Percentiles rank a stretch among this genome's conserved stretches.
These are phyloP conservation scores for Gymnoscelis rufifasciata DNA, from an alignment of 2,888 invertebrate genomes.

Conservation along the genomic window DNA sequence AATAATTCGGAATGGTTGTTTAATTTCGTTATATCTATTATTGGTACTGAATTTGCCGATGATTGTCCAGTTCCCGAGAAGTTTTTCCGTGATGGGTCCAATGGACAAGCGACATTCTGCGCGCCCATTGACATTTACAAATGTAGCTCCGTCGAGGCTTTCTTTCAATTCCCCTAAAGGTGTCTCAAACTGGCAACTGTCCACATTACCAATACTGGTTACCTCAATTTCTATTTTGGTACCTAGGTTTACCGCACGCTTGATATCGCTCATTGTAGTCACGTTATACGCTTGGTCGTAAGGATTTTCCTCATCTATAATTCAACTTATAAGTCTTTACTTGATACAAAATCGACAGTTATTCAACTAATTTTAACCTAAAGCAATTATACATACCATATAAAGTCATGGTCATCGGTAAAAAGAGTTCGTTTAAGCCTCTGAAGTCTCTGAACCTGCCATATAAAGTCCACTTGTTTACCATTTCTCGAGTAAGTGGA, in stretches of 20 bases:
- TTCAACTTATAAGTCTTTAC: slow-evolving; percentile 3
- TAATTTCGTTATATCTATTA: slow-evolving; percentile 33
- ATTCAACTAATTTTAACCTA: too few species aligned
- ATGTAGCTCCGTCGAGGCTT: slow-evolving; percentile 26
- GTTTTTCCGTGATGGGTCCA: slow-evolving; percentile 33
- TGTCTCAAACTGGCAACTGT: slow-evolving; percentile 33
- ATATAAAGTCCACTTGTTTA: slow-evolving; percentile 44
- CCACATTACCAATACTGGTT: slow-evolving; percentile 24
- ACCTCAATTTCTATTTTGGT: slow-evolving; percentile 28
- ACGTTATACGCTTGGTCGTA: slow-evolving; percentile 43
- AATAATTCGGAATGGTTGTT: slow-evolving; percentile 32
- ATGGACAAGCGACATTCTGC: slow-evolving; percentile 33
- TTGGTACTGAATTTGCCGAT: slow-evolving; percentile 42
- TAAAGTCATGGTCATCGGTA: slow-evolving; percentile 37
- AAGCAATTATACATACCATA: slow-evolving; percentile 39
- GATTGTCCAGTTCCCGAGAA: slow-evolving; percentile 42
- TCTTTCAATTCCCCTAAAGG: slow-evolving; percentile 31
- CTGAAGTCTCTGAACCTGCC: slow-evolving; percentile 30
- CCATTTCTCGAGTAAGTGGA: slow-evolving; percentile 30
- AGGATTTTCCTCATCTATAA: slow-evolving; percentile 41
- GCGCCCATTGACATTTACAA: slow-evolving; percentile 19
- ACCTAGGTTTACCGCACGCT: slow-evolving; percentile 33
- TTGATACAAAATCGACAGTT: neutral
- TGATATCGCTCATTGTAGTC: slow-evolving; percentile 27
- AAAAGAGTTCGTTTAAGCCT: slow-evolving; percentile 31